A percentile compares a stretch with the other conserved stretches of the same genome.
phyloP scores from a whole-genome alignment of 1,140 invertebrate species.

The Paralvinella palmiformis region DNA sequence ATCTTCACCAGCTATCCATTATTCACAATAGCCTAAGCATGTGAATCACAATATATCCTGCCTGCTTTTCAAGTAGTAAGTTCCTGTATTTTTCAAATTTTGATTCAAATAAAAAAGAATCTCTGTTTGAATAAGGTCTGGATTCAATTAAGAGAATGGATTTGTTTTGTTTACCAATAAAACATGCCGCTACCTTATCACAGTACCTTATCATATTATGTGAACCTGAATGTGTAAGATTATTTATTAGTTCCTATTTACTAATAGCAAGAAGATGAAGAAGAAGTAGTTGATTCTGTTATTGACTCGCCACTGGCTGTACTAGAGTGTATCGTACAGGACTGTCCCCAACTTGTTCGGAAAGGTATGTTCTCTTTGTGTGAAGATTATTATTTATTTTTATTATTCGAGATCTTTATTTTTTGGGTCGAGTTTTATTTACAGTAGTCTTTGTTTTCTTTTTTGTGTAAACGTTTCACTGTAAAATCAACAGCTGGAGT shows the following conservation, averaged over 20 bases:
- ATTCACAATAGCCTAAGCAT: too few relatives aligned
- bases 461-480: neutral
- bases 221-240: too few relatives aligned
- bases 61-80: too few relatives aligned
- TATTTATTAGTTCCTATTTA: neutral
- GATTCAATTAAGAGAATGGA: neutral
- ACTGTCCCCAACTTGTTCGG: conserved; percentile 61
- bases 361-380: conserved; percentile 48
- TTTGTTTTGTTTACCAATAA: neutral
- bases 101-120: too few relatives aligned
- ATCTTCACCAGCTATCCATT: too few relatives aligned
- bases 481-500: neutral
- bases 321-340: conserved; percentile 57
- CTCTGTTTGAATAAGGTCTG: neutral
- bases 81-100: too few relatives aligned
- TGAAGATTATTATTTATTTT: neutral
- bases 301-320: conserved; percentile 22
- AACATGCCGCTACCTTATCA: neutral
- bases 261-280: neutral
- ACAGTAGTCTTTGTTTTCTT: neutral
- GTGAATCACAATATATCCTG: too few relatives aligned
- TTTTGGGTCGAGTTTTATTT: neutral
- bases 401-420: neutral
- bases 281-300: neutral
- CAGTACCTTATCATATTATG: too few relatives aligned